Conservation (phyloP, 2,113 vertebrate genomes). For the Cnemophilus loriae region DNA sequence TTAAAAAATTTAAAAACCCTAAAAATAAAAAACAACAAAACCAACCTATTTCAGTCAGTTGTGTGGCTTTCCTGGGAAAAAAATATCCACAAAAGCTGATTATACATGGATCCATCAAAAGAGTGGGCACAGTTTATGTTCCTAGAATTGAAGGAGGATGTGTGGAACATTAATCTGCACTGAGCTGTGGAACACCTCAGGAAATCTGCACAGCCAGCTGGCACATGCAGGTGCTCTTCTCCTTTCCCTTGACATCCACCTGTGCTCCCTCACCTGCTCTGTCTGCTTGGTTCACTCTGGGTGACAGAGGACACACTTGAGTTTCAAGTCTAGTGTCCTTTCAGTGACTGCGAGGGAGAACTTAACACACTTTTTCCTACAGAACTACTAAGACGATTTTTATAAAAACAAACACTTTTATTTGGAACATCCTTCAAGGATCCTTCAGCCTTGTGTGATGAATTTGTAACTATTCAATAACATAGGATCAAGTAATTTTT, state of each 20-base stretch:
- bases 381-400: background rate
- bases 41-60: background rate
- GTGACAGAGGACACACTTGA: rapidly evolving
- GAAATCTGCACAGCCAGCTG: background rate
- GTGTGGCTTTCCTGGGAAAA: background rate
- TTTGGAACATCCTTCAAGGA: background rate
- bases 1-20: background rate
- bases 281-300: background rate
- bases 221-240: background rate
- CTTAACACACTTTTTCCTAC: background rate
- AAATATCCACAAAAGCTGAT: background rate
- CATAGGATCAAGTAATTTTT: background rate
- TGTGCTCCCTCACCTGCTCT: background rate
- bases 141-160: background rate
- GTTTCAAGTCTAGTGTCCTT: background rate
- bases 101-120: background rate
- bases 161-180: background rate
- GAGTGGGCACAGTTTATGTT: background rate
- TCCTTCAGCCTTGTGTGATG: background rate
- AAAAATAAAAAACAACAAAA: background rate
- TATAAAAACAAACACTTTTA: background rate
- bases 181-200: background rate
- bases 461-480: background rate
- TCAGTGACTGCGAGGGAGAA: background rate
- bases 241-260: background rate